Conservation (phyloP, 1,140 invertebrate genomes). For the Brachionus rubens region DNA sequence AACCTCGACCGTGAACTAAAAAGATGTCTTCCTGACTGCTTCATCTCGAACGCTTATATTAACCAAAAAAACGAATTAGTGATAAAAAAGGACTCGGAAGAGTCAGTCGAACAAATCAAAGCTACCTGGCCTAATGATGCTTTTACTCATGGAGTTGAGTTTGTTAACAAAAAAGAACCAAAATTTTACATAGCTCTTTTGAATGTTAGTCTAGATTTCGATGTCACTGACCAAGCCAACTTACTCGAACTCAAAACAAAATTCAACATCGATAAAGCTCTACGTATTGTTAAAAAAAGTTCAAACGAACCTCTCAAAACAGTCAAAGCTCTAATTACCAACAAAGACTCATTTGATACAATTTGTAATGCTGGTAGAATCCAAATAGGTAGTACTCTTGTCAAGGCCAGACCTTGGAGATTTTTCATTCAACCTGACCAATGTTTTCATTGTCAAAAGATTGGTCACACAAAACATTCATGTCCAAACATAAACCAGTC, state of each 20-base stretch:
- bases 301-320: background rate
- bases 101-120: background rate
- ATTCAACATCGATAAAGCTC: background rate
- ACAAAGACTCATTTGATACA: background rate
- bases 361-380: background rate
- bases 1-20: background rate
- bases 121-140: background rate
- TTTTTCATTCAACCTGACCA: background rate
- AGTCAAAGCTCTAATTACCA: background rate
- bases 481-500: background rate
- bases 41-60: background rate
- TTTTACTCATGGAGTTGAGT: background rate
- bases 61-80: background rate
- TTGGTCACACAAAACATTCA: background rate
- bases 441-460: conserved; percentile 3
- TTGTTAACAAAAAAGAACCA: background rate
- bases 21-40: background rate
- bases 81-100: background rate
- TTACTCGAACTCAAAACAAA: background rate
- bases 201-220: background rate
- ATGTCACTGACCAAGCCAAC: background rate
- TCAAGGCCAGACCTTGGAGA: background rate
- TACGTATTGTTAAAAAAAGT: background rate
- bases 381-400: background rate
- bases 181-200: background rate